Evolutionary conservation across 2,113 vertebrate genomes (phyloP).

Genomic region (Cyanoliseus patagonus): DNA sequence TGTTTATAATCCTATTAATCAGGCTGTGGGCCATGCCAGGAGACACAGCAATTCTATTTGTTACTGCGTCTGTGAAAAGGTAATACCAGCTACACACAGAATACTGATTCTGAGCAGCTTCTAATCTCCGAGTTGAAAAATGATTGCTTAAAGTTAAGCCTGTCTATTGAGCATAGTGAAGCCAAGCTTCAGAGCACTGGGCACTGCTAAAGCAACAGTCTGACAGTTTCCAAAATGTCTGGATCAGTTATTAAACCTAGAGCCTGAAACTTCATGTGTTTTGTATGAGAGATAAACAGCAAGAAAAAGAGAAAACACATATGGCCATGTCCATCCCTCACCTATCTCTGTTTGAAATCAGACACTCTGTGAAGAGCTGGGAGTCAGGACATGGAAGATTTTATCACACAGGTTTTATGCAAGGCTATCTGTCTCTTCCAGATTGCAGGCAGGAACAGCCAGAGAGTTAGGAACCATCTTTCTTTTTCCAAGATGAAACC

Average conservation of each 20-base stretch:
- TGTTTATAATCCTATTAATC: not conserved
- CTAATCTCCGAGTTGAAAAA: not conserved
- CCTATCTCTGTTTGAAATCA: not conserved
- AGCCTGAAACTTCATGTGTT: not conserved
- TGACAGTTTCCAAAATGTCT: not conserved
- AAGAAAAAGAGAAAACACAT: not conserved
- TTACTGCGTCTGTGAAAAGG: not conserved
- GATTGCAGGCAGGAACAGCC: not conserved
- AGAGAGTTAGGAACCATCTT: not conserved
- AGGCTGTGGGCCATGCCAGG: not conserved
- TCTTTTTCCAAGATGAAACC: not conserved
- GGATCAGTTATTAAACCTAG: not conserved
- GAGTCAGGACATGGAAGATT: not conserved
- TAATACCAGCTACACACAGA: not conserved
- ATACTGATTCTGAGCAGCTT: not conserved
- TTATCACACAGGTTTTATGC: not conserved
- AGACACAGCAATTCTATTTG: not conserved
- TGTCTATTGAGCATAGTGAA: not conserved
- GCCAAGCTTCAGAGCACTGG: not conserved
- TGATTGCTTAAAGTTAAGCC: not conserved
- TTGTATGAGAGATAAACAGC: not conserved
- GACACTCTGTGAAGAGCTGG: not conserved
- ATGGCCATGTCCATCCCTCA: not conserved
- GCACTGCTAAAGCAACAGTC: not conserved
- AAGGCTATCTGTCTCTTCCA: not conserved